Evolutionary conservation across 2,797 vertebrate genomes (phyloP), one percentile per base, ranked within the genome.

Genomic region (Sebastes itinus): DNA sequence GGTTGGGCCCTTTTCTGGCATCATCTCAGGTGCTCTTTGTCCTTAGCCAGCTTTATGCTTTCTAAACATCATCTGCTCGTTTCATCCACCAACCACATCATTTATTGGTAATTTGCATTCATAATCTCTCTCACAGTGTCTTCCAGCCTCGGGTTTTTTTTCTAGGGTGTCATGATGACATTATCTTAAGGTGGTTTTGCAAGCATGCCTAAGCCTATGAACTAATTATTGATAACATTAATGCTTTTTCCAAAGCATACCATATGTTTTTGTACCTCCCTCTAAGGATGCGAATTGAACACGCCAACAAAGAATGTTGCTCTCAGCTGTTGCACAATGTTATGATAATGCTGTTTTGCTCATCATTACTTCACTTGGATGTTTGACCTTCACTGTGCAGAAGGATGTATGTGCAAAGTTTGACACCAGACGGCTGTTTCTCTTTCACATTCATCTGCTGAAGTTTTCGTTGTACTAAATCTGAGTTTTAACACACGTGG

Each of bases 71-170:
- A 42, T 69, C 68, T 68, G 32, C 67, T 63, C 35, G 7, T 68
- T 64, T 64, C 16, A 38, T 67, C 35, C 18, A 38, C 46, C 32
- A 56, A 49, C 72, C 28, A 11, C 61, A 56, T 77, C 0, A 71
- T 86, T 64, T 66, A 71, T 84, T 22, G 20, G 10, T 42, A 1
- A 72, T 82, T 86, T 76, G 66, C 60, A 84, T 82, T 73, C 0
- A 32, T 55, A 6, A 2, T 75, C 62, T 46, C 59, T 78, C 58
- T 38, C 54, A n/a, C 18, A 14, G 11, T 46, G 56, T 22, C 13
- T n/a, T 52, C n/a, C 30, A 30, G 63, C 22, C 58, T 65, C 14
- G 7, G 61, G 13, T 73, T 30, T 62, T 68, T 80, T 68, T 80
- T 74, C 23, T 52, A 69, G 38, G 25, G 46, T 73, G 49, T 67